Evolutionary conservation across 2,888 invertebrate species (phyloP).

Genomic region (Trichogramma evanescens): DNA sequence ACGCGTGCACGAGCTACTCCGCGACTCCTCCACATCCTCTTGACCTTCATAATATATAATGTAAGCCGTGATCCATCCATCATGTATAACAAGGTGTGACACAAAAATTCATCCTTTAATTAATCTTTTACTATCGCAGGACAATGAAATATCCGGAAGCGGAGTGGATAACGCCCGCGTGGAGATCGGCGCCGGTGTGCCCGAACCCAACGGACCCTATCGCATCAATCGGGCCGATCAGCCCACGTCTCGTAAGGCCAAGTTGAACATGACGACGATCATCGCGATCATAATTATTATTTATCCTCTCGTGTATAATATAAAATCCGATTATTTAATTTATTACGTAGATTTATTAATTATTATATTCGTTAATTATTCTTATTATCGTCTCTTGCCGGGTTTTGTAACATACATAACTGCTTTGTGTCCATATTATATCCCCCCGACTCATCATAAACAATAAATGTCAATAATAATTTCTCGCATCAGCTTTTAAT

Average conservation of each 20-base stretch:
- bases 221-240: conserved; percentile 43
- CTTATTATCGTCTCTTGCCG: no score
- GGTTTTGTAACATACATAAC: no score
- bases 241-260: conserved; percentile 50
- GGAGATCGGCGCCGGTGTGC: conserved; percentile 38
- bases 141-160: conserved; percentile 65
- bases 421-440: no score
- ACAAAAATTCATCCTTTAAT: conserved; percentile 22
- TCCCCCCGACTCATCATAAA: no score
- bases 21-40: no score
- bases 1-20: no score
- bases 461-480: no score
- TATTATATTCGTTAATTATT: no score
- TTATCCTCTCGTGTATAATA: neutral
- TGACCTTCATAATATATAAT: no score
- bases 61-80: no score
- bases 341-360: no score
- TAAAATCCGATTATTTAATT: neutral
- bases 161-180: conserved; percentile 43
- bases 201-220: conserved; percentile 54
- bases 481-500: no score
- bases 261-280: conserved; percentile 77
- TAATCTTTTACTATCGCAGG: conserved; percentile 45
- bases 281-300: conserved; percentile 65
- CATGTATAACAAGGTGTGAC: neutral